Base-by-base conservation (phyloP, 2,888 invertebrate species). In the Drosophila stalkeri region DNA sequence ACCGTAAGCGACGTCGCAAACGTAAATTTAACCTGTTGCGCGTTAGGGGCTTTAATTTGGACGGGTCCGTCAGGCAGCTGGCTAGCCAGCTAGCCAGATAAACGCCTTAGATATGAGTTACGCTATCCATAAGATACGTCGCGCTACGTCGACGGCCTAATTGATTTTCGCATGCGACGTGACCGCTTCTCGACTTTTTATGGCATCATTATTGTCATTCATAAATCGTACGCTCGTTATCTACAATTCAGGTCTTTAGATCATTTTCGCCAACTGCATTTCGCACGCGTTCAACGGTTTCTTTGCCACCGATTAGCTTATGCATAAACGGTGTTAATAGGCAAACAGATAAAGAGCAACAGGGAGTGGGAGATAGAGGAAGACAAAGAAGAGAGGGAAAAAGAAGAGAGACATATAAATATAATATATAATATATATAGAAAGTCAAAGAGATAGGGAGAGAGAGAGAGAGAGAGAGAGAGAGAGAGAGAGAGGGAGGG, bases 191-290 rank as follows among this genome's bases (percentile, higher is more conserved):
- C 37, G 51, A 37, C 59, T 69, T 74, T 73, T 74, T 63, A 71
- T 77, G 72, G 54, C 83, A 88, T 86, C 75, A 86, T 84, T 86
- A 84, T 89, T 89, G 87, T 86, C 84, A 74, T 83, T 78, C 84
- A 84, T 81, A 89, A 84, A 89, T 84, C 79, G 81, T 75, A 60
- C 54, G 69, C 67, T 82, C 69, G 82, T 83, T 83, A 88, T 88
- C 77, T 82, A 59, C 55, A 70, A 75, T 54, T 46, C 56, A 43
- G 35, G 51, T 46, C 27, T 56, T 23, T 23, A 69, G 82, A 72
- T 75, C 68, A 72, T 56, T 62, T 81, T 75, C 35, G 62, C 66
- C 60, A 60, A 39, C 49, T 52, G 67, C 51, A 57, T 62, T 59
- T 37, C 51, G 44, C 44, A 52, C 56, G 51, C 41, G 47, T 62